Conservation (phyloP, 2,113 vertebrate species). For the Nannobrachium achirus region DNA sequence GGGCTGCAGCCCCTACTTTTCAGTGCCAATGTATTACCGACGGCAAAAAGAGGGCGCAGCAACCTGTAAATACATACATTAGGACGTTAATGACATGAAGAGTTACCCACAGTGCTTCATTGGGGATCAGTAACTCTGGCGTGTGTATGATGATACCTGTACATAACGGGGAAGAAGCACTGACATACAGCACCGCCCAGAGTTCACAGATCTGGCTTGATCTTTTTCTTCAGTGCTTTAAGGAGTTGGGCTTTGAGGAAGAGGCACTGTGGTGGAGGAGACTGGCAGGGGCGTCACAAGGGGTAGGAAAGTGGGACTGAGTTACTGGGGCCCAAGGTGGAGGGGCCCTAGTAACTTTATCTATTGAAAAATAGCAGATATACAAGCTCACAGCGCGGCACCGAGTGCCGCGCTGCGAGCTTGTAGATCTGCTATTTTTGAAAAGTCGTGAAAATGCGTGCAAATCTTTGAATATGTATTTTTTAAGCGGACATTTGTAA, state of each 20-base stretch:
- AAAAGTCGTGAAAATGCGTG: no score
- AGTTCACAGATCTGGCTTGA: conserved; percentile 22
- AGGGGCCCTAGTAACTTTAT: no score
- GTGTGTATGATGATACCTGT: conserved; percentile 29
- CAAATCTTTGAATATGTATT: no score
- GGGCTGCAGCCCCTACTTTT: no score
- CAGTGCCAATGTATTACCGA: background rate
- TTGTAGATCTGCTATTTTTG: no score
- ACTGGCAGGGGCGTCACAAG: no score
- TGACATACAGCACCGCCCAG: conserved; percentile 39
- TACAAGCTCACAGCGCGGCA: no score
- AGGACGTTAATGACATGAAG: conserved; percentile 24
- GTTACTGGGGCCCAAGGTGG: no score
- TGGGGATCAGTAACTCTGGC: conserved; percentile 30
- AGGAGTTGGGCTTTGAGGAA: conserved; percentile 48
- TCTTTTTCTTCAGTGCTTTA: conserved; percentile 60
- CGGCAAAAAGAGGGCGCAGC: conserved; percentile 21
- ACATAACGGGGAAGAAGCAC: conserved; percentile 15
- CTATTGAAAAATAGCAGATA: no score
- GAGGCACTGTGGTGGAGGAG: conserved; percentile 68
- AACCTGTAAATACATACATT: conserved; percentile 29
- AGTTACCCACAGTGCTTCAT: conserved; percentile 38
- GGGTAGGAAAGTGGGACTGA: no score
- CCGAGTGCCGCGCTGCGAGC: no score
- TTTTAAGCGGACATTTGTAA: no score